A percentile compares a stretch with the other conserved stretches of the same genome.
Evolutionary conservation across 2,888 invertebrate genomes (phyloP).

Genomic region (Dryobotodes eremita): DNA sequence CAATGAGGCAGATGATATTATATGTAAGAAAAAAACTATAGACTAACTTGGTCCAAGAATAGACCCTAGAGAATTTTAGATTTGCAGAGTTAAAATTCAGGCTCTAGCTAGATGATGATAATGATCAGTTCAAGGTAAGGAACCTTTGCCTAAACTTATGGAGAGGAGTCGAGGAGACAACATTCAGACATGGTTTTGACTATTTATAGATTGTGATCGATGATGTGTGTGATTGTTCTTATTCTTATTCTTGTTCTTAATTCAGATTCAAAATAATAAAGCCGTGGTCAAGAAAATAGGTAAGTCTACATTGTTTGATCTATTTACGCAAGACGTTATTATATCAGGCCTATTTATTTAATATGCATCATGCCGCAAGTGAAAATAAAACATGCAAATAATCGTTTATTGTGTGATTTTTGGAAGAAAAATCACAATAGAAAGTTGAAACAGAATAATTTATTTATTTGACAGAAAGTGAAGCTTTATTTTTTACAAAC

Average conservation of each 20-base stretch:
- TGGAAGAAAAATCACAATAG: constrained; percentile 1
- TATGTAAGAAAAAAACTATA: too few relatives aligned
- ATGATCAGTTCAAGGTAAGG: not conserved
- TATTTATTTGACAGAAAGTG: constrained; percentile 12
- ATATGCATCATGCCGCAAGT: constrained; percentile 37
- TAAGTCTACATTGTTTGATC: constrained; percentile 49
- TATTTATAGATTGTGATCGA: constrained; percentile 16
- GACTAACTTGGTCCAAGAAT: not conserved
- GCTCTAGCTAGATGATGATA: not conserved
- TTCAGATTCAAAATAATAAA: constrained; percentile 14
- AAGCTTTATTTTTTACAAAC: constrained; percentile 6
- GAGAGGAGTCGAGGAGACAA: not conserved
- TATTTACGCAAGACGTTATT: constrained; percentile 48
- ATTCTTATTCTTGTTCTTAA: too few relatives aligned
- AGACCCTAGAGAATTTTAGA: not conserved
- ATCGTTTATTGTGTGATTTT: constrained; percentile 8
- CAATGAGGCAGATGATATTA: too few relatives aligned
- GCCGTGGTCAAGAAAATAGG: constrained; percentile 30
- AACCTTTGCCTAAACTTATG: not conserved
- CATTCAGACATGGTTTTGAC: not conserved
- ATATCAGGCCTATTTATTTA: constrained; percentile 56
- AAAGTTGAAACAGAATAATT: constrained; percentile 9
- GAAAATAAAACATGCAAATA: constrained; percentile 24
- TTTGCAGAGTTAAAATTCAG: not conserved
- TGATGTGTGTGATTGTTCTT: too few relatives aligned